Conservation (phyloP, 2,888 invertebrate genomes). For the Nebria brevicollis region DNA sequence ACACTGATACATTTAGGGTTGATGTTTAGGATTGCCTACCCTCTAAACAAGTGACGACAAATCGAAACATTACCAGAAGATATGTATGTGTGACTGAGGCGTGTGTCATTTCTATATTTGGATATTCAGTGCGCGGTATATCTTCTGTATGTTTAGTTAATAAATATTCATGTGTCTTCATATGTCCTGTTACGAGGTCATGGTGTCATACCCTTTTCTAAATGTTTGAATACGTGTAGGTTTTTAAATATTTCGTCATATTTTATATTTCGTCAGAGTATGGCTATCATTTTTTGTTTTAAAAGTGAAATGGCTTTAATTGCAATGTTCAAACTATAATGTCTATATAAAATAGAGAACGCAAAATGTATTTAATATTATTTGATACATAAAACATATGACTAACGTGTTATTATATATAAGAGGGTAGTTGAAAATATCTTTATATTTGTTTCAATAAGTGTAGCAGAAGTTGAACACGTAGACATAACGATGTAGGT, state of each 20-base stretch:
- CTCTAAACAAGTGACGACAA: background rate
- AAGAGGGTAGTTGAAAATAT: background rate
- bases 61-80: background rate
- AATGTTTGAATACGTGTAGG: background rate
- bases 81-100: background rate
- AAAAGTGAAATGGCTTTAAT: no score
- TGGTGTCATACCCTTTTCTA: background rate
- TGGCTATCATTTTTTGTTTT: no score
- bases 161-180: background rate
- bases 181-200: background rate
- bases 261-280: no score
- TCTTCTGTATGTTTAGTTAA: background rate
- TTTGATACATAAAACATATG: background rate
- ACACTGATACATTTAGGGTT: background rate
- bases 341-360: no score
- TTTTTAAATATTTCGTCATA: background rate
- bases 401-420: background rate
- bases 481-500: background rate
- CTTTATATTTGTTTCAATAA: conserved; percentile 1
- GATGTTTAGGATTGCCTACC: background rate
- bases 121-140: background rate
- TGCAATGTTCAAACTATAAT: no score
- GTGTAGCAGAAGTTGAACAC: background rate
- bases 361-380: background rate
- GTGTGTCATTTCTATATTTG: background rate